These are phyloP conservation scores for Terrapene triunguis DNA, from an alignment of 2,113 vertebrate genomes.

Conservation along the genomic window DNA sequence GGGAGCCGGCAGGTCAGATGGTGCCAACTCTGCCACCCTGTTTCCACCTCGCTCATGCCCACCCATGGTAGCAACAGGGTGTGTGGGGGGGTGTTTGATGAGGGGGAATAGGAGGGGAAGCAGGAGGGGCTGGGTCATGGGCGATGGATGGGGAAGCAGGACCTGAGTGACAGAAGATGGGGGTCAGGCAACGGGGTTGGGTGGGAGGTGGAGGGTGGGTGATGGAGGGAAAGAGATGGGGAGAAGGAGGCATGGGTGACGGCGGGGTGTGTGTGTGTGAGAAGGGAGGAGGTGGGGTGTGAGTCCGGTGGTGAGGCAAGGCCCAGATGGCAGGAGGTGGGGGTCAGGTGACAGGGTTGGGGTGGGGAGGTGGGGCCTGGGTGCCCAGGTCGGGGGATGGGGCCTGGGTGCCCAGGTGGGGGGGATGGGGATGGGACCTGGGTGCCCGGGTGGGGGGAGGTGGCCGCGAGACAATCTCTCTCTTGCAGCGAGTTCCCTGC, in stretches of 20 bases:
- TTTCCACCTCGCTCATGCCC: not conserved
- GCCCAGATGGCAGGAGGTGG: not conserved
- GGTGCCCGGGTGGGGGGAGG: not conserved
- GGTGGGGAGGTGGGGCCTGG: not conserved
- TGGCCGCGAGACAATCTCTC: not conserved
- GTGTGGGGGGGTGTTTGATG: no score
- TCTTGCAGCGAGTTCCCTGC: not conserved
- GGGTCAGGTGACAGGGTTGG: not conserved
- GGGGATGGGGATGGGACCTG: not conserved
- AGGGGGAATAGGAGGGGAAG: no score
- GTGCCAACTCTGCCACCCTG: not conserved
- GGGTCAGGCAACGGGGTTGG: not conserved
- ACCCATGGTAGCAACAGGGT: not conserved
- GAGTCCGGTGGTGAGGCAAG: not conserved
- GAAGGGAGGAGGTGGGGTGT: not conserved
- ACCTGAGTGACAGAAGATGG: not conserved
- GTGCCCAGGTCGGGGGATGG: not conserved
- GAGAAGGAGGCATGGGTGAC: not conserved
- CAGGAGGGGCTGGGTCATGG: not conserved
- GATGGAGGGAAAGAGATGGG: not conserved
- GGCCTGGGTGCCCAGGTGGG: not conserved
- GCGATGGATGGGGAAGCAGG: not conserved
- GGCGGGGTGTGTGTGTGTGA: no score
- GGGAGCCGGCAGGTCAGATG: no score
- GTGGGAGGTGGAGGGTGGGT: no score